A percentile compares a stretch with the other conserved stretches of the same genome.
Conservation (phyloP, 64 coral and sea anemone species). For the Montipora sp. region DNA sequence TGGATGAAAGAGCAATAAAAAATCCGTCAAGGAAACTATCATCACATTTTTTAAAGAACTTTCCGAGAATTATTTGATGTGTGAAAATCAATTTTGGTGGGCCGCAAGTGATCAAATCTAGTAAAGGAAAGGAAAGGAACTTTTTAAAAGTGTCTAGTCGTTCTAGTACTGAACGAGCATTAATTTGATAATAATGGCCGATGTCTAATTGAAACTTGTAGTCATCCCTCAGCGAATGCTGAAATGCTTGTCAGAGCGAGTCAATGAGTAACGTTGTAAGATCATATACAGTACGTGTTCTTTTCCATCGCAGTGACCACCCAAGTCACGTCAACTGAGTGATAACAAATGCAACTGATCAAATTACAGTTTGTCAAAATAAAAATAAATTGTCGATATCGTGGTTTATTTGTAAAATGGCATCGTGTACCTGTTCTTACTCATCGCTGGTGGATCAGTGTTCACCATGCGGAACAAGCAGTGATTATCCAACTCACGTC, state of each 20-base stretch:
- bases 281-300: too few species aligned
- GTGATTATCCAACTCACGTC: neutral
- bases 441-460: neutral
- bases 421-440: neutral
- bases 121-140: neutral
- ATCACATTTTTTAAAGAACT: too few species aligned
- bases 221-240: conserved; percentile 5
- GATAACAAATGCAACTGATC: neutral
- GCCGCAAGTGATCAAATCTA: conserved; percentile 20
- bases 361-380: neutral
- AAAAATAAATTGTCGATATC: neutral
- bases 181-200: too few species aligned
- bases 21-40: too few species aligned
- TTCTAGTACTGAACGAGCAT: too few species aligned
- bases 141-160: too few species aligned
- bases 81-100: conserved; percentile 23
- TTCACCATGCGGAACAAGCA: neutral
- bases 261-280: neutral
- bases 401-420: neutral
- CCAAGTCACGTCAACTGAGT: conserved; percentile 8
- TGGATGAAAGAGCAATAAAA: too few species aligned
- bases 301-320: neutral
- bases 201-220: neutral
- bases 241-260: conserved; percentile 21
- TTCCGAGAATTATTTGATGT: too few species aligned